Evolutionary conservation across 2,797 vertebrate species (phyloP), one percentile per base, ranked within the genome.

Genomic region (Molossus alvarezi): DNA sequence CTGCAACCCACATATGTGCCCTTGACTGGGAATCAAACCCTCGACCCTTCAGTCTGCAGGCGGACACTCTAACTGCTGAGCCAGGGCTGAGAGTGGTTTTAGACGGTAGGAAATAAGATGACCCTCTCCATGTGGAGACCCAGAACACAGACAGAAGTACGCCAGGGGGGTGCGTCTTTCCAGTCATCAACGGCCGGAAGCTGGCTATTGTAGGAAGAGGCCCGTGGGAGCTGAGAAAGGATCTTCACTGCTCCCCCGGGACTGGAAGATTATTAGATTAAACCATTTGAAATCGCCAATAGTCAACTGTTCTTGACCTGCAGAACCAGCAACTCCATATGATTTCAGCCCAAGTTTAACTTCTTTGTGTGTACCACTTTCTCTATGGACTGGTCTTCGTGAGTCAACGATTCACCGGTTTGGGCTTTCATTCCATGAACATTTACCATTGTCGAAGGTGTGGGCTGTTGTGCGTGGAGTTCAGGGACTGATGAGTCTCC

Each of bases 261-360:
- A 80, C 65, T 76, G 55, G 71, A 91, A 27, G 58, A 81, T 85
- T 84, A 41, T 37, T 85, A 62, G 51, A 58, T 65, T 73, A 82
- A 92, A 27, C 5, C 18, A 14, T 8, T 55, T 25, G 41, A 94
- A 85, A 67, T 60, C 57, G 33, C 79, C 73, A 51, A 14, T 45
- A 29, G 55, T 83, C 12, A 8, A 60, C 45, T 55, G 62, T 27
- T 86, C 87, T 41, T 69, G 67, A 83, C 41, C 53, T 57, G 23
- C 17, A 73, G 58, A 92, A 95, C 41, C 13, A 81, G 29, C 27
- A 29, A 76, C 55, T 77, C 82, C 60, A 6, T 62, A 10, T 25
- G 69, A 48, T 71, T 71, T 76, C 73, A 73, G 69, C 23, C 41
- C 37, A 73, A 90, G 67, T 25, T 77, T 69, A 90, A 77, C 62